phyloP scores from a whole-genome alignment of 2,113 vertebrate species.

The Chaenogobius annularis region DNA sequence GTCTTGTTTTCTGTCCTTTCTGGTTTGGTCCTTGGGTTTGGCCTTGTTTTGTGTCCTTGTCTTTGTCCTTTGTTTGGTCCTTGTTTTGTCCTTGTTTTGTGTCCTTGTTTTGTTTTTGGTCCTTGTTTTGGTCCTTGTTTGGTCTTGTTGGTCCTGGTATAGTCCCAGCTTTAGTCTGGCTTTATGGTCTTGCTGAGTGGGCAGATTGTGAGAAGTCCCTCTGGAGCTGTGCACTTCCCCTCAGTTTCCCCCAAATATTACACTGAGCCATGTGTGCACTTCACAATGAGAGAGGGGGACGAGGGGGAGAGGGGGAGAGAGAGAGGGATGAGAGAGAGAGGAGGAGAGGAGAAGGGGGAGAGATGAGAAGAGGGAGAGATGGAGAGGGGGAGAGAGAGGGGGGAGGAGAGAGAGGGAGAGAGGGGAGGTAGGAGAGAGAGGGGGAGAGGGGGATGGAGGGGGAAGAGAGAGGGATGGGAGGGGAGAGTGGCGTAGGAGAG shows the following conservation, averaged over 20 bases:
- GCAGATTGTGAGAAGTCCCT: constrained; percentile 23
- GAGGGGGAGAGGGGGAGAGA: background rate
- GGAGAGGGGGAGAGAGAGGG: too few species aligned
- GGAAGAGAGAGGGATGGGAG: too few species aligned
- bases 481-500: too few species aligned
- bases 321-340: background rate
- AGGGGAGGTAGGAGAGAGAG: too few species aligned
- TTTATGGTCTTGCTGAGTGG: constrained; percentile 11
- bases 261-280: constrained; percentile 7
- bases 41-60: background rate
- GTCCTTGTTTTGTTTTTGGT: background rate
- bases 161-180: background rate
- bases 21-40: background rate
- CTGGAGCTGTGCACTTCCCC: constrained; percentile 21
- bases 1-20: background rate
- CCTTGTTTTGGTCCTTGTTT: background rate
- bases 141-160: background rate
- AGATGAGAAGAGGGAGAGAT: too few species aligned
- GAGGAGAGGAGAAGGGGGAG: too few species aligned
- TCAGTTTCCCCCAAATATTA: constrained; percentile 1
- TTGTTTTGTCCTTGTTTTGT: background rate
- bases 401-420: too few species aligned
- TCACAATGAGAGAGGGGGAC: background rate
- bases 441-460: too few species aligned
- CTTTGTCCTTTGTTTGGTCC: background rate